Percentiles rank a stretch among this genome's conserved stretches.
Evolutionary conservation across 2,797 vertebrate genomes (phyloP).

Genomic region (Orestias chungarensis): DNA sequence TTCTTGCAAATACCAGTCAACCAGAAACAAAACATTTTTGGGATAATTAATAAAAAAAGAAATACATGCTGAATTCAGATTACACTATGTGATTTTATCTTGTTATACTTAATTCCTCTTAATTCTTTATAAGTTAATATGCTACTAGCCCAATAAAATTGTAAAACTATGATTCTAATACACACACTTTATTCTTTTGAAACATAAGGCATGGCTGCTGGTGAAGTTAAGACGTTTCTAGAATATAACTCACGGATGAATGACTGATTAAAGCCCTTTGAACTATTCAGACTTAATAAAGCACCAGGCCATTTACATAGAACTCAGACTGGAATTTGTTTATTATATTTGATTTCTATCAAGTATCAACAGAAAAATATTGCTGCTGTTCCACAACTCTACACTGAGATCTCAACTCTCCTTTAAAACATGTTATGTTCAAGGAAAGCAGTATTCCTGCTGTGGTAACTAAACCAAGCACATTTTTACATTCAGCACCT

Average conservation of each 20-base stretch:
- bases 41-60: neutral
- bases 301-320: too few relatives aligned
- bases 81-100: neutral
- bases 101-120: neutral
- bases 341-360: neutral
- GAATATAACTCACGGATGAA: too few relatives aligned
- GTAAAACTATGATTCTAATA: too few relatives aligned
- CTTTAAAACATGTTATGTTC: neutral
- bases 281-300: too few relatives aligned
- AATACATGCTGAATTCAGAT: neutral
- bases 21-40: neutral
- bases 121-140: too few relatives aligned
- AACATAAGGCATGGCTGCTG: too few relatives aligned
- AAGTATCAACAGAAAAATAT: neutral
- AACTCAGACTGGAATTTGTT: neutral
- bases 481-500: neutral
- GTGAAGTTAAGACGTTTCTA: too few relatives aligned
- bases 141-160: too few relatives aligned
- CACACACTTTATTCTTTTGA: too few relatives aligned
- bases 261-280: too few relatives aligned
- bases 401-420: neutral
- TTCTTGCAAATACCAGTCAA: neutral
- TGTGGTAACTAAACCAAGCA: neutral
- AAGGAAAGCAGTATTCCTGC: neutral
- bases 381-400: neutral